A percentile compares a stretch with the other conserved stretches of the same genome.
Evolutionary conservation across 2,797 vertebrate genomes (phyloP).

Genomic region (Tokudaia tokunoshimensis): DNA sequence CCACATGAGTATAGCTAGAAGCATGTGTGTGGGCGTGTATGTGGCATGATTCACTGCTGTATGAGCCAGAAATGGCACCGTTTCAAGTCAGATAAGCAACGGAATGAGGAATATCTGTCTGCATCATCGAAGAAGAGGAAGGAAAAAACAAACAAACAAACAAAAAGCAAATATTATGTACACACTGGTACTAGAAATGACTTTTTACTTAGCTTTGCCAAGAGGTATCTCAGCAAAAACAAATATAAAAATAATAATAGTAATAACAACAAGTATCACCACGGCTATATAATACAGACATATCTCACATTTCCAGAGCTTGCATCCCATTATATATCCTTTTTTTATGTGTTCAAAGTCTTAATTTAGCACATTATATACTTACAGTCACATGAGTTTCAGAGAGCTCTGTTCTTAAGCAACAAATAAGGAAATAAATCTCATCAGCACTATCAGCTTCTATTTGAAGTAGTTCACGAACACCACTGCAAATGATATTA

Average conservation of each 20-base stretch:
- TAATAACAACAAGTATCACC: slow-evolving; percentile 47
- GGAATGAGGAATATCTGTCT: slow-evolving; percentile 66
- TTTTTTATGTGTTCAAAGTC: slow-evolving; percentile 63
- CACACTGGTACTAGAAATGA: slow-evolving; percentile 15
- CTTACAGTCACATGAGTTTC: slow-evolving; percentile 66
- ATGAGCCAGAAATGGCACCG: slow-evolving; percentile 69
- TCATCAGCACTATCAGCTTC: slow-evolving; percentile 59
- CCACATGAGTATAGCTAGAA: slow-evolving; percentile 62
- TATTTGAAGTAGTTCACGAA: slow-evolving; percentile 82
- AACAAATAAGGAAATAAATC: slow-evolving; percentile 72
- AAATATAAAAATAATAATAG: slow-evolving; percentile 64
- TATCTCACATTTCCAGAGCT: slow-evolving; percentile 50
- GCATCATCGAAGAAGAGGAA: not conserved
- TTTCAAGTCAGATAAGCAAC: slow-evolving; percentile 75
- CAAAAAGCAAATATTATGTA: slow-evolving; percentile 35
- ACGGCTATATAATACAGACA: slow-evolving; percentile 52
- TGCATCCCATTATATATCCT: not conserved
- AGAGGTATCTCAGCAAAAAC: slow-evolving; percentile 51
- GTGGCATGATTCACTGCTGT: slow-evolving; percentile 65
- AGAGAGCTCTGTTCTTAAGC: slow-evolving; percentile 71
- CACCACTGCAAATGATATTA: slow-evolving; percentile 87
- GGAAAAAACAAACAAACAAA: not conserved
- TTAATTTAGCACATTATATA: slow-evolving; percentile 77
- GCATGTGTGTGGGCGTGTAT: slow-evolving; percentile 65
- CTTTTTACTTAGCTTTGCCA: slow-evolving; percentile 39